Percentiles rank a stretch among this genome's conserved stretches.
Evolutionary conservation across 2,888 invertebrate genomes (phyloP).

Genomic region (Alentia gelatinosa): DNA sequence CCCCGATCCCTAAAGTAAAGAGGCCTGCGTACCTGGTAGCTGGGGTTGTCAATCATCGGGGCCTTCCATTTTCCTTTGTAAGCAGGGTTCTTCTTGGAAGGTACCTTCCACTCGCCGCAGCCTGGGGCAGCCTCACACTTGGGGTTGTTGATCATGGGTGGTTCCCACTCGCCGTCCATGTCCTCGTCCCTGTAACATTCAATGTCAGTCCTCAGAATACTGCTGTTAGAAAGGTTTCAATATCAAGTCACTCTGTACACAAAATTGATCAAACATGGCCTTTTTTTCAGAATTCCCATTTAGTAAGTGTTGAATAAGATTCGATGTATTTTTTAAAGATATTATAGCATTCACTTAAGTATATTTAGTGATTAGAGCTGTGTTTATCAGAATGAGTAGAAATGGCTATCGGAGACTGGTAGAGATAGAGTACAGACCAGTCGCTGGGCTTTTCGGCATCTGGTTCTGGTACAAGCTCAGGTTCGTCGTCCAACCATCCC

Average conservation of each 20-base stretch:
- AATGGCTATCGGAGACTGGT: background rate
- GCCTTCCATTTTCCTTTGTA: conserved; percentile 98
- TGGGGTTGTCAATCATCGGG: conserved; percentile 82
- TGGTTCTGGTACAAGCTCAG: conserved; percentile 90
- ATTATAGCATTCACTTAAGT: no score
- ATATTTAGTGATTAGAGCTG: no score
- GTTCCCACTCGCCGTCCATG: conserved; percentile 99
- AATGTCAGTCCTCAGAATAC: no score
- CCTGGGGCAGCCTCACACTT: conserved; percentile 89
- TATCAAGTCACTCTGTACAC: no score
- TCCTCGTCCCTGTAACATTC: conserved; percentile 97
- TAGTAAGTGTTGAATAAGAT: no score
- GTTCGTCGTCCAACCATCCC: conserved; percentile 96
- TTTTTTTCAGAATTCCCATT: no score
- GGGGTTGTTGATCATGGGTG: conserved; percentile 93
- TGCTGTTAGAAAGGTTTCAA: no score
- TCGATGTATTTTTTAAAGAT: no score
- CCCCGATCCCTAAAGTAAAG: no score
- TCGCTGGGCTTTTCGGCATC: conserved; percentile 93
- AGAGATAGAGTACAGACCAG: conserved; percentile 83
- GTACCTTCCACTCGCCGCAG: conserved; percentile 94
- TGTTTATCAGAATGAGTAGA: background rate
- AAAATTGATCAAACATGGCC: no score
- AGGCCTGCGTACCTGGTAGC: conserved; percentile 82
- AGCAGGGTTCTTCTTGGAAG: conserved; percentile 93